phyloP scores from a whole-genome alignment of 2,888 invertebrate genomes.

The Phengaris alcon region DNA sequence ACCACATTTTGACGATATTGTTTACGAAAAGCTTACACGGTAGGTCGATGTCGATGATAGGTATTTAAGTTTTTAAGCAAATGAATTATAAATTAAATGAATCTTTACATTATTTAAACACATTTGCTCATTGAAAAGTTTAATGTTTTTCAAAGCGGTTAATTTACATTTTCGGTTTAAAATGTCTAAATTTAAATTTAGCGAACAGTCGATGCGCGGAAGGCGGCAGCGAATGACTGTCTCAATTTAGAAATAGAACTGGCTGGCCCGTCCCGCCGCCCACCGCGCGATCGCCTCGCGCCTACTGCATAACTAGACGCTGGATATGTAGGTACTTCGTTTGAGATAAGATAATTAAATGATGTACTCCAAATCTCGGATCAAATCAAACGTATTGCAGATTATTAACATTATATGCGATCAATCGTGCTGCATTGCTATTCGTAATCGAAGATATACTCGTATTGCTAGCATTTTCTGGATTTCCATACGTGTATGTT shows the following conservation, averaged over 20 bases:
- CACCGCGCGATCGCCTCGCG: constrained; percentile 23
- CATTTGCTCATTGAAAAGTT: constrained; percentile 31
- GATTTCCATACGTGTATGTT: not conserved
- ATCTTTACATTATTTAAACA: constrained; percentile 16
- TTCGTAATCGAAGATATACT: too few species aligned
- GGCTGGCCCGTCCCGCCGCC: constrained; percentile 58
- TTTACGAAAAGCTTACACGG: not conserved
- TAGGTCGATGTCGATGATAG: not conserved
- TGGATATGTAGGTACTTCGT: not conserved
- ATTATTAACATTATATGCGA: not conserved
- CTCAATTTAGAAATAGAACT: constrained; percentile 78
- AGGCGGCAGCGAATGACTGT: constrained; percentile 74
- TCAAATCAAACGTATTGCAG: constrained; percentile 2
- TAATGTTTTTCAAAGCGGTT: constrained; percentile 43
- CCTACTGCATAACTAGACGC: constrained; percentile 14
- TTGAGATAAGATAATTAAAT: constrained; percentile 13
- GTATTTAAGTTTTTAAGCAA: constrained; percentile 8
- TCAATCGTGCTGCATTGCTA: not conserved
- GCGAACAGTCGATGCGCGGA: constrained; percentile 72
- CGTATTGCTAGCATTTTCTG: not conserved
- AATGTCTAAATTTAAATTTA: constrained; percentile 50
- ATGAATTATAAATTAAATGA: not conserved
- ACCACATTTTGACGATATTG: constrained; percentile 81
- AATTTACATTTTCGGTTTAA: constrained; percentile 38
- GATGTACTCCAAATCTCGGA: not conserved